Base-by-base conservation (phyloP, 2,113 vertebrate genomes). In the Lonchura striata region DNA sequence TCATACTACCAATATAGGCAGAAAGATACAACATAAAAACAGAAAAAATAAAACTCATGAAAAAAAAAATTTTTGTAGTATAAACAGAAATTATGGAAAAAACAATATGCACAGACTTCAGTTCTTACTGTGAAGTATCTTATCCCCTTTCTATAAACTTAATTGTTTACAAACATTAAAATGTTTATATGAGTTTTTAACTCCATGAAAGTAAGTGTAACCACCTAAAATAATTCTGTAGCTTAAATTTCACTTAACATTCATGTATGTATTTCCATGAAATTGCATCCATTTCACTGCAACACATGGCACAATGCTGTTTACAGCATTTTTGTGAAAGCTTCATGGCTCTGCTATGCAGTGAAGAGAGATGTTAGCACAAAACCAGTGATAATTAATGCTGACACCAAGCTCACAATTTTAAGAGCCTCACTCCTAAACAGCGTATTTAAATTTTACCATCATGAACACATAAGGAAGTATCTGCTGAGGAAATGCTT, bases 51-150 rank as follows among this genome's bases (percentile, higher is more conserved):
- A 57, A 60, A 76, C 25, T 18, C 0, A 24, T 42, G 42, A 52
- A 52, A 66, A 59, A 66, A 59, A 59, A 6, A 2, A 15, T 12
- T 80, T 86, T 63, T 75, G 15, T 23, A 46, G 20, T n/a, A 39
- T 19, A 46, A 85, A 50, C 12, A 5, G 15, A 59, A 65, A 66
- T 39, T 2, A 37, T 25, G 13, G 31, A 57, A 88, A 75, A 71
- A 5, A 0, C 12, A 68, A 37, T 17, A 60, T 2, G 6, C 7
- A 52, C 1, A 61, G 9, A 35, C n/a, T n/a, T 49, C 21, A 82
- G 61, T 44, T 35, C 76, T 86, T 24, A 27, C 18, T 56, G 18
- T 33, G 27, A 84, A 68, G 1, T 7, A 72, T 19, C 19, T 47
- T 60, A 80, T 47, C 1, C 2, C 2, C 24, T 11, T 8, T 54